Evolutionary conservation across 2,797 vertebrate species (phyloP), one percentile per base, ranked within the genome.

Genomic region (Diplodus puntazzo): DNA sequence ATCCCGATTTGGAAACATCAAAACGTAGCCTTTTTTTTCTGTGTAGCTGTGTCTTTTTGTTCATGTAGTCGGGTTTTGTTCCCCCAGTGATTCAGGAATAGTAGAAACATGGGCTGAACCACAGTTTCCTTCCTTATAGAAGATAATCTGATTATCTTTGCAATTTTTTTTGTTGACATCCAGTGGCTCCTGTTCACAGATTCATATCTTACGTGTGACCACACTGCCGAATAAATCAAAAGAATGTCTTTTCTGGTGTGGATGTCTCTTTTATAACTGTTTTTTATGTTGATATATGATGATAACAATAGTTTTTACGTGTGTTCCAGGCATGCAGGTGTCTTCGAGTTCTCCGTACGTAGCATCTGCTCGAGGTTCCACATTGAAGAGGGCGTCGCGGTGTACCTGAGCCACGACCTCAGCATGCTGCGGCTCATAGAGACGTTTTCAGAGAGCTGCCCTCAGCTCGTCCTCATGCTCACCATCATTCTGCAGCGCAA

Each of bases 341-440:
- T 95, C 0, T 0, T 95, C 59, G 92, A 95, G 70, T 27, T 74
- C 0, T 87, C 91, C 0, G 0, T 90, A 0, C 1, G 4, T 2
- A 71, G 61, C 30, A 60, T 53, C 55, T 2, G 0, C 18, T 6
- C 14, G 0, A 0, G 5, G 0, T 0, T 3, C 0, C 0, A 0
- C 0, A 13, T 53, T 5, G 9, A 0, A 0, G 20, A 59, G 13
- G 87, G 43, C 1, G 42, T 62, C 0, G 89, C 95, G 0, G 91
- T 89, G 57, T 96, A 68, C 87, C 88, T 97, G 70, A 94, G 81
- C 25, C 93, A 97, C 2, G 97, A 99, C 76, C 95, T 99, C 87
- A 95, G 95, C 77, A 91, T 98, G 95, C 94, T 99, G 87, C 95
- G 96, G 17, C 91, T 99, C 69, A 90, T 99, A 0, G 96, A 98